Evolutionary conservation across 92 coral and sea anemone species (phyloP).

Genomic region (Nematostella vectensis): DNA sequence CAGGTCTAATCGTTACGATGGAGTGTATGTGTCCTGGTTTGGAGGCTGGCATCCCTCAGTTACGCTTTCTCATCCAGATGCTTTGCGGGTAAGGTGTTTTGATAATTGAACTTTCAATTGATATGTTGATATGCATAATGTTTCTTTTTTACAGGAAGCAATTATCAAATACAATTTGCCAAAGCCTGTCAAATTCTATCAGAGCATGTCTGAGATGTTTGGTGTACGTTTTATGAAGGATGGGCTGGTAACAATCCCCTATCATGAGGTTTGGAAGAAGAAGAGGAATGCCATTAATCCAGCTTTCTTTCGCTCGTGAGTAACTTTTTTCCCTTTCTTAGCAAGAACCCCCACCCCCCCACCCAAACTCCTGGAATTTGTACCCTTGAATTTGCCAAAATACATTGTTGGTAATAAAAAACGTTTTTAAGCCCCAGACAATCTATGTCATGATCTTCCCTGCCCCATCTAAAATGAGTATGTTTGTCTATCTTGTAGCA

Average conservation of each 20-base stretch:
- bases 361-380: too few relatives aligned
- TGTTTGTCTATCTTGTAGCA: too few relatives aligned
- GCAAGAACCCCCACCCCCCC: background rate
- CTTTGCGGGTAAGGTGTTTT: constrained; percentile 9
- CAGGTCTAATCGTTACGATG: constrained; percentile 26
- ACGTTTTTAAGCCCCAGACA: too few relatives aligned
- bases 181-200: constrained; percentile 4
- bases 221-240: constrained; percentile 21
- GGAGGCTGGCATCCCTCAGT: constrained; percentile 3
- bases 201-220: constrained; percentile 1
- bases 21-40: constrained; percentile 14
- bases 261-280: constrained; percentile 23
- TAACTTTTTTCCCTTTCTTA: background rate
- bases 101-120: background rate
- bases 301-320: constrained; percentile 35
- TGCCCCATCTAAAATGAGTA: too few relatives aligned
- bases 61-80: constrained; percentile 2
- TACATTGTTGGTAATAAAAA: too few relatives aligned
- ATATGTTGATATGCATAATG: background rate
- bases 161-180: constrained; percentile 20
- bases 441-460: too few relatives aligned
- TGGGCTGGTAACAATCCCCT: constrained; percentile 5
- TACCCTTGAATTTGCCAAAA: background rate
- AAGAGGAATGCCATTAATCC: constrained; percentile 26
- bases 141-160: background rate